Percentiles rank a stretch among this genome's conserved stretches.
Evolutionary conservation across 2,113 vertebrate genomes (phyloP).

Genomic region (Eonycteris spelaea): DNA sequence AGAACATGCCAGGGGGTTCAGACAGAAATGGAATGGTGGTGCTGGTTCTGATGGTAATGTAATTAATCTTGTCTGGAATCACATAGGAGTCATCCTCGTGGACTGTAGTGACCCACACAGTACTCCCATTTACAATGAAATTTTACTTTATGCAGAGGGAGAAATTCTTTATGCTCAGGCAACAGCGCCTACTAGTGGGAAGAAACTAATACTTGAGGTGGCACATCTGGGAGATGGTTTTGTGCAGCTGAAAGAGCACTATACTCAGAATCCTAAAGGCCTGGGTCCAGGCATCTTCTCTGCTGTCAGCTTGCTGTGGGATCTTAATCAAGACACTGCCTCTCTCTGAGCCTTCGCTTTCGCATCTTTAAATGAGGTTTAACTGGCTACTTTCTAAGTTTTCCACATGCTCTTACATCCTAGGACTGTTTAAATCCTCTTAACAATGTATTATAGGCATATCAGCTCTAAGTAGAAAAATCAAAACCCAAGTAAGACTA

Average conservation of each 20-base stretch:
- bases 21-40: neutral
- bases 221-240: neutral
- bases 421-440: neutral
- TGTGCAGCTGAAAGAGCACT: rapidly evolving
- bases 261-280: neutral
- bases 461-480: neutral
- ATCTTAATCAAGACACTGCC: neutral
- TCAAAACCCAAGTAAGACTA: neutral
- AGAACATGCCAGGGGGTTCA: neutral
- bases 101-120: neutral
- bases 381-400: neutral
- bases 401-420: neutral
- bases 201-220: neutral
- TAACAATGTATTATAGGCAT: neutral
- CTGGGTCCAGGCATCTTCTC: neutral
- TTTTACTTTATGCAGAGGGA: neutral
- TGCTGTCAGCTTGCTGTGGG: neutral
- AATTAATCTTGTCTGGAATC: neutral
- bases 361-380: neutral
- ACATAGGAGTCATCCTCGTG: neutral
- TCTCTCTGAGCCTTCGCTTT: neutral
- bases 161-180: neutral
- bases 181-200: conserved; percentile 36
- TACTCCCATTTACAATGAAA: neutral
- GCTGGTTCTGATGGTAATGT: neutral